Conservation (phyloP, 1,140 invertebrate genomes). For the Papilio helenus region DNA sequence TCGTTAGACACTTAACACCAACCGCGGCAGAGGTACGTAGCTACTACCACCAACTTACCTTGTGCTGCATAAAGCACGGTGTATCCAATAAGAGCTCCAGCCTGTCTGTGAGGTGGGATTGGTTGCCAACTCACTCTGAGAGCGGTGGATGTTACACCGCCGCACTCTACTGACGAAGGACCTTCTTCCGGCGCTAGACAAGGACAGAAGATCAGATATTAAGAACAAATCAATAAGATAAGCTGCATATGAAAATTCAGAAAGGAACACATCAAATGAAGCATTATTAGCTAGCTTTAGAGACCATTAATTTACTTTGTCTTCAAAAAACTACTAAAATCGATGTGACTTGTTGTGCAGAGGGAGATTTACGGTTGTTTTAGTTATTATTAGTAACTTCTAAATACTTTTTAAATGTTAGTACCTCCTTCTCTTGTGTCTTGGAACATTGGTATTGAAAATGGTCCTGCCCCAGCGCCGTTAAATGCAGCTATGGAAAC, state of each 20-base stretch:
- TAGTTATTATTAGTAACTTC: too few species aligned
- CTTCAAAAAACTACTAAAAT: too few species aligned
- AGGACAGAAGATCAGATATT: background rate
- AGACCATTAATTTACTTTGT: too few species aligned
- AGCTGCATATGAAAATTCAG: too few species aligned
- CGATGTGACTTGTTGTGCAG: too few species aligned
- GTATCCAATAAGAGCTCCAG: constrained; percentile 92
- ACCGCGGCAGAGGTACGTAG: too few species aligned
- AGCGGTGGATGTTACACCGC: constrained; percentile 87
- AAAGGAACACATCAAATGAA: too few species aligned
- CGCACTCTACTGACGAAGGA: constrained; percentile 87
- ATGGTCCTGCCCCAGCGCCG: constrained; percentile 92
- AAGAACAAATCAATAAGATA: background rate
- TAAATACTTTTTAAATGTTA: too few species aligned
- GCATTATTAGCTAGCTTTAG: too few species aligned
- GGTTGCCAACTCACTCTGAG: constrained; percentile 90
- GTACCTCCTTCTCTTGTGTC: constrained; percentile 89
- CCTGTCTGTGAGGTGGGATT: constrained; percentile 88
- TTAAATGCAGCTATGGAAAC: constrained; percentile 94
- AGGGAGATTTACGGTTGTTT: too few species aligned
- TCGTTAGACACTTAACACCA: too few species aligned
- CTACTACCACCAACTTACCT: constrained; percentile 48
- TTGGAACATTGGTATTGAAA: constrained; percentile 89
- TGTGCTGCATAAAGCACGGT: constrained; percentile 85
- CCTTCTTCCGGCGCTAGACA: constrained; percentile 87